phyloP scores from a whole-genome alignment of 2,113 vertebrate species.

The Burhinus oedicnemus region DNA sequence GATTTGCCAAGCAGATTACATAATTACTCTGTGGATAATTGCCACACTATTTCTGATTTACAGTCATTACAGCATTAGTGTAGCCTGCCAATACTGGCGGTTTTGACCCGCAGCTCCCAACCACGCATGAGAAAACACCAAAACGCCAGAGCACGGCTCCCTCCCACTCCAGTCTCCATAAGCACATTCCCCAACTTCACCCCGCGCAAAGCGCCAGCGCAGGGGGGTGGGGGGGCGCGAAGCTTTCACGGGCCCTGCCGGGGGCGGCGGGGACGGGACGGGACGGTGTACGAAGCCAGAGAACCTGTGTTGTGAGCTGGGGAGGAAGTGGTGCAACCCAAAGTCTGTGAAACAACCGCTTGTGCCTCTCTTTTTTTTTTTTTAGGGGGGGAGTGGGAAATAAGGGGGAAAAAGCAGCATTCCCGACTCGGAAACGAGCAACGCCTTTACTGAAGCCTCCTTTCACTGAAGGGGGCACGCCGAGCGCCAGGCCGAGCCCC shows the following conservation, averaged over 20 bases:
- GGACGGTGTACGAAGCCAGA: no score
- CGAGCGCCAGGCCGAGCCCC: neutral
- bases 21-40: neutral
- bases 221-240: accelerated
- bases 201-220: no score
- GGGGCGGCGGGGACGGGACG: no score
- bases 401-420: neutral
- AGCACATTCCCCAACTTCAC: accelerated
- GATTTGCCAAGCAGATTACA: neutral
- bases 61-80: accelerated
- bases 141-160: accelerated
- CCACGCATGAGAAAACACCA: accelerated
- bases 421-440: neutral
- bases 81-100: no score
- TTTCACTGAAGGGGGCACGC: accelerated
- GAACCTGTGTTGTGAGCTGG: accelerated
- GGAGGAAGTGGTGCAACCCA: neutral
- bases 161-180: accelerated
- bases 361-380: accelerated
- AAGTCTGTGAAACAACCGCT: neutral
- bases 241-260: neutral
- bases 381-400: no score
- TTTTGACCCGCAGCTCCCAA: neutral
- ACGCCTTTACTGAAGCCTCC: neutral
- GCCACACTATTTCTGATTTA: neutral